A percentile compares a stretch with the other conserved stretches of the same genome.
These are phyloP conservation scores for Heliothis peltigera DNA, from an alignment of 2,888 invertebrate genomes.

Conservation along the genomic window DNA sequence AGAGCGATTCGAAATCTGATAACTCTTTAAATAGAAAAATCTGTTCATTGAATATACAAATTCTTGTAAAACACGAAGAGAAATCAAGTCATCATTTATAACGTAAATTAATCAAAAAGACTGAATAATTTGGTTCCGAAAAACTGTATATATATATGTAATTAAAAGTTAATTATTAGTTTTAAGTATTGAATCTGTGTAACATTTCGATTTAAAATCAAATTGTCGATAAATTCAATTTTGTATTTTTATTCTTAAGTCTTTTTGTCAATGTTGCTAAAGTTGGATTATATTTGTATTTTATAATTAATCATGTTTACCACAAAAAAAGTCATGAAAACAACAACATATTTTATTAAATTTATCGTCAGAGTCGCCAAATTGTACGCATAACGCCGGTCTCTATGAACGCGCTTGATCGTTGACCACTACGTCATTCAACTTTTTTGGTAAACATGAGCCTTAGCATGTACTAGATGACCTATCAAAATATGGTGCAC, in stretches of 20 bases:
- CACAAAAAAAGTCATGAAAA: too few relatives aligned
- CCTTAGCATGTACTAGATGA: too few relatives aligned
- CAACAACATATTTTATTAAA: too few relatives aligned
- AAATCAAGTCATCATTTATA: constrained; percentile 17
- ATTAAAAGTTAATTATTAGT: neutral
- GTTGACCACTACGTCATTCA: too few relatives aligned
- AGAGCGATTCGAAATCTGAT: neutral
- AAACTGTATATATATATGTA: constrained; percentile 25
- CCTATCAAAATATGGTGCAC: too few relatives aligned
- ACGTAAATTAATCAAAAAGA: constrained; percentile 24
- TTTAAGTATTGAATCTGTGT: neutral
- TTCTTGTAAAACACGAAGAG: neutral
- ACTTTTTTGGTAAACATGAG: too few relatives aligned
- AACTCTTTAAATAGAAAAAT: neutral
- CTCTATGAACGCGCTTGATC: too few relatives aligned
- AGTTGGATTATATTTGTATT: neutral
- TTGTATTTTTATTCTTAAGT: too few relatives aligned
- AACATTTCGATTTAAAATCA: neutral
- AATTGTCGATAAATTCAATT: neutral
- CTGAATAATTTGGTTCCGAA: constrained; percentile 30
- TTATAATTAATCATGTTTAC: too few relatives aligned
- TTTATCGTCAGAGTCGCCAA: too few relatives aligned
- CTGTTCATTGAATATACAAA: neutral
- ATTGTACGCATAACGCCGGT: too few relatives aligned
- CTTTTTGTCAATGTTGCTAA: neutral